Percentiles rank a stretch among this genome's conserved stretches.
phyloP scores from a whole-genome alignment of 2,797 vertebrate species.

The Tragelaphus oryx region DNA sequence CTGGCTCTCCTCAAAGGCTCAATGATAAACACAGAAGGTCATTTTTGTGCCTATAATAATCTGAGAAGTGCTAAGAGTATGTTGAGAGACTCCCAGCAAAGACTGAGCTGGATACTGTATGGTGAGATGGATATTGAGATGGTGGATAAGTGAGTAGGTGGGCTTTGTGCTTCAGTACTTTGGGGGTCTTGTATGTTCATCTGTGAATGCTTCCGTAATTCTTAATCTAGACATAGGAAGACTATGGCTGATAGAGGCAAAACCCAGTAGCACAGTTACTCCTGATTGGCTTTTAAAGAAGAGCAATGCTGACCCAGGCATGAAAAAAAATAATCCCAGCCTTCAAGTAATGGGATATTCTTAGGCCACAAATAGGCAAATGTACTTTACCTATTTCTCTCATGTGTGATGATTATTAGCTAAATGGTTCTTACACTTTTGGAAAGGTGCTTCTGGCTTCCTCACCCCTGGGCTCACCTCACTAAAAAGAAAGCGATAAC shows the following conservation, averaged over 20 bases:
- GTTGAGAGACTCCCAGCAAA: neutral
- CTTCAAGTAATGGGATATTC: slow-evolving; percentile 30
- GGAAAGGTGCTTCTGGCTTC: slow-evolving; percentile 1
- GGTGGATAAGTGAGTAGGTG: neutral
- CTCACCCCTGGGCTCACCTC: neutral
- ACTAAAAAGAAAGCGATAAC: neutral
- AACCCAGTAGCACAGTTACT: neutral
- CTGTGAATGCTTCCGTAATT: neutral
- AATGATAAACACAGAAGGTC: neutral
- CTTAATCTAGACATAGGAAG: neutral
- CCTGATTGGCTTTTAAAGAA: neutral
- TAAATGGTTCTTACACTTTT: neutral
- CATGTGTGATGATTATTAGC: neutral
- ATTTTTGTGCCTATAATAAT: neutral
- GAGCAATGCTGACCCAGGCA: neutral
- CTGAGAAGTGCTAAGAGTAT: slow-evolving; percentile 15
- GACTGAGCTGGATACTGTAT: neutral
- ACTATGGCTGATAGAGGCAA: neutral
- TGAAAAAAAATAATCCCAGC: slow-evolving; percentile 7
- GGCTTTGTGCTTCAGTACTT: neutral
- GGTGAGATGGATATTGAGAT: neutral
- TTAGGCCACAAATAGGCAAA: slow-evolving; percentile 26
- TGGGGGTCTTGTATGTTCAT: neutral
- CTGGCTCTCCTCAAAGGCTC: neutral
- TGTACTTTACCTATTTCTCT: slow-evolving; percentile 23